Percentiles rank a stretch among this genome's conserved stretches.
Evolutionary conservation across 2,888 invertebrate genomes (phyloP).

Genomic region (Caradrina kadenii): DNA sequence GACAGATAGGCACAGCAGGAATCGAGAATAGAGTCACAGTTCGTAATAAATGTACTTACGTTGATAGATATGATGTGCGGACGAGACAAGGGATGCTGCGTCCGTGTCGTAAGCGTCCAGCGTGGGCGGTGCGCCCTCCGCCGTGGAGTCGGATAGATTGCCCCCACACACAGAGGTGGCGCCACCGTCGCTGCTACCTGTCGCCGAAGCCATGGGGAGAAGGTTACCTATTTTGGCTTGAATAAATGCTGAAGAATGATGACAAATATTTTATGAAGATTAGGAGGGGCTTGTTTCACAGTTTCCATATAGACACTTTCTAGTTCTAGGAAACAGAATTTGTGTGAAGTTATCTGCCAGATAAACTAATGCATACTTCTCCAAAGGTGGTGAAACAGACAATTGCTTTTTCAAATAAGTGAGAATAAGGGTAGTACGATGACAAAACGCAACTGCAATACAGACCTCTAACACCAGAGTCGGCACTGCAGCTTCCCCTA

Average conservation of each 20-base stretch:
- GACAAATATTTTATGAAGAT: background rate
- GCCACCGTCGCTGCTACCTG: conserved; percentile 94
- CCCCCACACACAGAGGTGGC: conserved; percentile 95
- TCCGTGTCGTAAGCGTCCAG: conserved; percentile 93
- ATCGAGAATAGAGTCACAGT: conserved; percentile 4
- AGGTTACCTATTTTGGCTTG: conserved; percentile 48
- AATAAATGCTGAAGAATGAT: conserved; percentile 27
- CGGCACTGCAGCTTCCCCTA: conserved; percentile 96
- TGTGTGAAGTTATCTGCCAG: background rate
- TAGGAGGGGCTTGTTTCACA: background rate
- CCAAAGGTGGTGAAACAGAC: no score
- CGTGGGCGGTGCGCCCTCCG: conserved; percentile 93
- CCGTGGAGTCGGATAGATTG: conserved; percentile 95
- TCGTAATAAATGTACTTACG: conserved; percentile 87
- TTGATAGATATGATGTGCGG: conserved; percentile 93
- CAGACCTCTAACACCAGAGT: conserved; percentile 94
- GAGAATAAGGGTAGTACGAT: background rate
- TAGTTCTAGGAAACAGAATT: background rate
- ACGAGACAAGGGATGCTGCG: conserved; percentile 93
- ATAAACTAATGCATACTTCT: no score
- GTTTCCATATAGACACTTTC: background rate
- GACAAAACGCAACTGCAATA: background rate
- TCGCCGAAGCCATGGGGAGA: conserved; percentile 70
- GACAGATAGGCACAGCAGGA: conserved; percentile 38
- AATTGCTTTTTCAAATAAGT: no score